Base-by-base conservation (phyloP, 2,797 vertebrate species). In the Oreonectes daqikongensis region DNA sequence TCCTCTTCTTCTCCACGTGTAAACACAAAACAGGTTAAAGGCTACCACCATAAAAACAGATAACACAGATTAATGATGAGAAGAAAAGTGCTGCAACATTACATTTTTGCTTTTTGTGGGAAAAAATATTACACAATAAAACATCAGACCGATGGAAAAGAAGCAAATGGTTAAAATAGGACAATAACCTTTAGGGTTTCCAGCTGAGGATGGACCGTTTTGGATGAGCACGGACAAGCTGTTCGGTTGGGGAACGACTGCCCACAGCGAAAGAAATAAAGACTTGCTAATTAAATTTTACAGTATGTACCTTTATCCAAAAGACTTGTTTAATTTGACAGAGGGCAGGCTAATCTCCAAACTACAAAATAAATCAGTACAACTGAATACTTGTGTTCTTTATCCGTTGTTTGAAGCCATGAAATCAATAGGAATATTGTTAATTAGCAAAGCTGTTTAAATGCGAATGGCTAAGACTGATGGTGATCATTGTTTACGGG, bases 171-270 rank as follows among this genome's bases (percentile, higher is more conserved):
- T 55, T 46, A 72, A 79, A 69, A 77, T 38, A 35, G 17, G 44
- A 66, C 32, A 26, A 46, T 26, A 30, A 72, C 57, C 64, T 83
- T 81, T 83, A 57, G 40, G 79, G 61, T 32, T 69, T 4, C 38
- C 48, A 10, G 28, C 46, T 64, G 26, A 52, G 12, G 18, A 64
- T 26, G 61, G 60, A 28, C 4, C 2, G 48, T 77, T 79, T 65
- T 28, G 30, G 67, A 42, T 10, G 18, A 20, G 5, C 48, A 46
- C 5, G 38, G 66, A 40, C 17, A 35, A 69, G 8, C 8, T 9
- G 32, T 26, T 72, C 20, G 10, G 42, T 50, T 57, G 40, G 71
- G 28, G 9, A 26, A 55, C 22, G 10, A 53, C 9, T 5, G 20
- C 24, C 2, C 5, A 30, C 14, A 50, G 32, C 42, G 48, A 42